Conservation (phyloP, 2,113 vertebrate genomes). For the Calidris pugnax region DNA sequence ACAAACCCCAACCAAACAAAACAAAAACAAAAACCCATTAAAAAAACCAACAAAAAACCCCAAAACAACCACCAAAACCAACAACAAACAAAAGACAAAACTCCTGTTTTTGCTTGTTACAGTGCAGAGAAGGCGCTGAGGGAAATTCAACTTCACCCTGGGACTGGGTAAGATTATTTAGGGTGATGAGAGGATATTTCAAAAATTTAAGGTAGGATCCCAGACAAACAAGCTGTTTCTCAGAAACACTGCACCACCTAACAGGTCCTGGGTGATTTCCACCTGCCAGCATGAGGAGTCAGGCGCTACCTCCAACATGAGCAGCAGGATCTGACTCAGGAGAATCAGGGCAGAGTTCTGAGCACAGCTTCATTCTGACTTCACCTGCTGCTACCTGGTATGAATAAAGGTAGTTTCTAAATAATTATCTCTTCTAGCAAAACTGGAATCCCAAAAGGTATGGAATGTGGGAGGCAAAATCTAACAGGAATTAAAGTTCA, state of each 20-base stretch:
- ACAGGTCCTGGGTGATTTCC: neutral
- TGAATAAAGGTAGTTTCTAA: neutral
- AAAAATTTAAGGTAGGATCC: neutral
- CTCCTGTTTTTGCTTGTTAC: accelerated
- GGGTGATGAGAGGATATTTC: neutral
- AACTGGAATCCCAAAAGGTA: neutral
- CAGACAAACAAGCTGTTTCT: neutral
- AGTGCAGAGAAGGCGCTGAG: neutral
- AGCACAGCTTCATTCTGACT: accelerated
- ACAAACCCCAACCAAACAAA: neutral
- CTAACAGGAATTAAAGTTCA: neutral
- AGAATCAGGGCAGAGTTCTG: neutral
- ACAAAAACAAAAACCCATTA: neutral
- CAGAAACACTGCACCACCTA: neutral
- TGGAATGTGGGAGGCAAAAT: neutral
- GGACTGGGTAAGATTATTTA: neutral
- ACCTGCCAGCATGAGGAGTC: neutral
- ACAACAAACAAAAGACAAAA: neutral
- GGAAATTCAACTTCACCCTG: neutral
- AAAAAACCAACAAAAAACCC: neutral
- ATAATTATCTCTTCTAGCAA: neutral
- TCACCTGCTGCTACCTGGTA: neutral
- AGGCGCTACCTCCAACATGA: accelerated
- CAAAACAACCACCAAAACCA: neutral
- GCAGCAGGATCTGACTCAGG: neutral